Evolutionary conservation across 2,113 vertebrate genomes (phyloP).

Genomic region (Stomatorhinus ivindoensis): DNA sequence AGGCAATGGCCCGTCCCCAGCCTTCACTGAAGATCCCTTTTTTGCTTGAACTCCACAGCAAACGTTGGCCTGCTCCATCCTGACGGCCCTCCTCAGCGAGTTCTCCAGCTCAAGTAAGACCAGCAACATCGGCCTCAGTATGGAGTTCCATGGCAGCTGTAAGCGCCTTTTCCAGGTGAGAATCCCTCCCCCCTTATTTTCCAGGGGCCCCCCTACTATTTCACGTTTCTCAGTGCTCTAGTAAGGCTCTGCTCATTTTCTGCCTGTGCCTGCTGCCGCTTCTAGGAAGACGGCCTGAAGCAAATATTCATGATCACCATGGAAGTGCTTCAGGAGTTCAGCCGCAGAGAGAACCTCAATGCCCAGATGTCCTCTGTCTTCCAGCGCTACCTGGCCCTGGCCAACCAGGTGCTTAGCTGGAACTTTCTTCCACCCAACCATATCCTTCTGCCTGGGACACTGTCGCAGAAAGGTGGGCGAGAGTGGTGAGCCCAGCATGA

Average conservation of each 20-base stretch:
- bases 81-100: slow-evolving; percentile 89
- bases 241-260: background rate
- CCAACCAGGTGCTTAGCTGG: slow-evolving; percentile 98
- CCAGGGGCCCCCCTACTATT: background rate
- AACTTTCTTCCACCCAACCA: slow-evolving; percentile 98
- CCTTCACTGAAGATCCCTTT: background rate
- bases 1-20: background rate
- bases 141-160: slow-evolving; percentile 98
- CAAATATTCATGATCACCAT: slow-evolving; percentile 94
- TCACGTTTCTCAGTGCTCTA: background rate
- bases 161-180: slow-evolving; percentile 94
- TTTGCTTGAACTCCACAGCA: slow-evolving; percentile 65
- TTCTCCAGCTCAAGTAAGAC: slow-evolving; percentile 99
- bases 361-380: slow-evolving; percentile 97
- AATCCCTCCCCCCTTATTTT: background rate
- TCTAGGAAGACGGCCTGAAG: slow-evolving; percentile 87
- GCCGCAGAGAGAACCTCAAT: slow-evolving; percentile 83
- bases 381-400: slow-evolving; percentile 91
- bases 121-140: slow-evolving; percentile 97
- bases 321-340: slow-evolving; percentile 96
- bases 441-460: slow-evolving; percentile 73
- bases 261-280: background rate
- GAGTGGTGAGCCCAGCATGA: background rate
- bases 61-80: slow-evolving; percentile 96
- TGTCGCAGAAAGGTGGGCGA: background rate